Evolutionary conservation across 2,888 invertebrate species (phyloP), one percentile per base, ranked within the genome.

Genomic region (Meiosimyza platycephala): DNA sequence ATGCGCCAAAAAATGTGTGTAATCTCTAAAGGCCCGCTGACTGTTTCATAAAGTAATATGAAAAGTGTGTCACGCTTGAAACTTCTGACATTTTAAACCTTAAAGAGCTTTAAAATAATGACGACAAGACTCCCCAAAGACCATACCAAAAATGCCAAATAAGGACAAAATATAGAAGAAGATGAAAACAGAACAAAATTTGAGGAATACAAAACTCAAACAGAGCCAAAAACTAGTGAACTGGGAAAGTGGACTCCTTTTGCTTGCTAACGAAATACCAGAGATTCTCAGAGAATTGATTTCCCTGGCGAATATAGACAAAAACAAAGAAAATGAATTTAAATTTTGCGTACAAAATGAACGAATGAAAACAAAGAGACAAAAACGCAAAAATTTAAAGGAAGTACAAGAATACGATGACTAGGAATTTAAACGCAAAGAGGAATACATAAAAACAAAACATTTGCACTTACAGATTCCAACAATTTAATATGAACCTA

Each of bases 31-130:
- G 9, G 40, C 9, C 6, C 40, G 40, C 40, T 40, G 40, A 40
- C 40, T 40, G 40, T 40, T 40, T 40, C 9, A 40, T 40, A 40
- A 40, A 40, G 40, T 9, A 40, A 40, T 7, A n/a, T 55, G 66
- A 54, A 66, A 66, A 66, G 28, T 66, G 33, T 66, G 54, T 40
- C 55, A 55, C 55, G 54, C n/a, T 54, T 33, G 66, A 66, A 28
- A 16, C 28, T 11, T 55, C 28, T 33, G 55, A 40, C 40, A 55
- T 33, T 63, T 66, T 18, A 13, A 64, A 66, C 40, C 66, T 66
- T 51, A 63, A 22, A 18, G 54, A 55, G 55, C 55, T 55, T 55
- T n/a, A 55, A 55, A 16, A 55, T 55, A 55, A 40, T 40, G 40
- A 55, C 55, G 55, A 55, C 55, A 55, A 16, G 55, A 12, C 55